Percentiles rank a stretch among this genome's conserved stretches.
Evolutionary conservation across 2,888 invertebrate species (phyloP).

Genomic region (Rutpela maculata): DNA sequence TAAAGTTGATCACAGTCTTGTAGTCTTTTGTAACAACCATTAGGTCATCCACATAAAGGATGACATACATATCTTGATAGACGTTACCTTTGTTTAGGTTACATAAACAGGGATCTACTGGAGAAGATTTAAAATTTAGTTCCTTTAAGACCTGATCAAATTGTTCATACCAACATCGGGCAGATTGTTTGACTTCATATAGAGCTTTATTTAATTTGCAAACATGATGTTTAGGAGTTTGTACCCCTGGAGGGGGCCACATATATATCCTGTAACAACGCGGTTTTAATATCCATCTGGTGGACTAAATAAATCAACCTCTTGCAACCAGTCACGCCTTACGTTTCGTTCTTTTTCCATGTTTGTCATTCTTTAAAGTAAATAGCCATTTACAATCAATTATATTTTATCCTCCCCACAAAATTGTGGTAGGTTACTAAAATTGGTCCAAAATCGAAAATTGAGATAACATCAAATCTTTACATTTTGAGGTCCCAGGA

Average conservation of each 20-base stretch:
- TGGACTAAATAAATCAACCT: background rate
- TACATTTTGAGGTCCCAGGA: no score
- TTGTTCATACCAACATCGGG: slow-evolving; percentile 4
- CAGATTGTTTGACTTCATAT: background rate
- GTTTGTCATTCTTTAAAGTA: background rate
- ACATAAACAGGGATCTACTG: slow-evolving; percentile 5
- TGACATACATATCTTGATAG: background rate
- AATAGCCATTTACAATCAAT: no score
- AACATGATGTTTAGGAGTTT: background rate
- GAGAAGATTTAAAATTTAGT: no score
- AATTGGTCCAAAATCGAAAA: no score
- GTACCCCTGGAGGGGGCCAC: background rate
- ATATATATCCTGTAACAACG: background rate
- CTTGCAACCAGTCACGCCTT: background rate
- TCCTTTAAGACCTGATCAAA: background rate
- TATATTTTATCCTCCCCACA: no score
- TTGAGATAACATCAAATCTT: no score
- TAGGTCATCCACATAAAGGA: slow-evolving; percentile 7
- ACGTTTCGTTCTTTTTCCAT: background rate
- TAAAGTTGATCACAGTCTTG: background rate
- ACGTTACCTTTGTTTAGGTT: background rate
- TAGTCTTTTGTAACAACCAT: background rate
- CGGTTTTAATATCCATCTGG: slow-evolving; percentile 23
- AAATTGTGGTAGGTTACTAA: no score
- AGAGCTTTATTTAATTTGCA: slow-evolving; percentile 5